Percentiles rank a stretch among this genome's conserved stretches.
Evolutionary conservation across 2,113 vertebrate genomes (phyloP).

Genomic region (Candoia aspera): DNA sequence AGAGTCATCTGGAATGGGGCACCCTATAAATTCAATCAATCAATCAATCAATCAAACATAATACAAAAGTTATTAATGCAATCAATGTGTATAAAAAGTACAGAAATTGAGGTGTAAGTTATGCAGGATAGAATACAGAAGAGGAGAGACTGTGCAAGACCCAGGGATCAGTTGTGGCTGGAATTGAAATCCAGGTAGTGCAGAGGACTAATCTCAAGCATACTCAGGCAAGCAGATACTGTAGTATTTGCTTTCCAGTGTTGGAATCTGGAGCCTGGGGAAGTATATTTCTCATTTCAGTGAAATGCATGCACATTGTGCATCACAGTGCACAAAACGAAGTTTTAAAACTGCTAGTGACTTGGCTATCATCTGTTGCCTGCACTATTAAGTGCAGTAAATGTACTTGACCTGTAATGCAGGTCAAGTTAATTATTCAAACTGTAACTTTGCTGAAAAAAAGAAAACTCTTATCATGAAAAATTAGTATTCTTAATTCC

Average conservation of each 20-base stretch:
- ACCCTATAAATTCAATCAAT: background rate
- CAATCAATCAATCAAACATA: background rate
- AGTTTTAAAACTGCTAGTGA: background rate
- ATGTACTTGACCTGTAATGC: background rate
- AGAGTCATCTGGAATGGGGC: background rate
- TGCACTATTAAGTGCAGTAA: background rate
- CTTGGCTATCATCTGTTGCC: background rate
- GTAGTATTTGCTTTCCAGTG: background rate
- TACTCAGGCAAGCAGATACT: background rate
- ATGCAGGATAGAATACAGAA: background rate
- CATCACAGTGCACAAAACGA: background rate
- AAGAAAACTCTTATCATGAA: background rate
- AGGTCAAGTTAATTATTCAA: background rate
- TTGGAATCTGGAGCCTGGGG: background rate
- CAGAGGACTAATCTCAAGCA: background rate
- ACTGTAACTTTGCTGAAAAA: background rate
- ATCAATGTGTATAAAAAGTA: background rate
- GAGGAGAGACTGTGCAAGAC: background rate
- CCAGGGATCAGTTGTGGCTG: background rate
- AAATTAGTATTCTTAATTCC: constrained; percentile 4
- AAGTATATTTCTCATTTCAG: background rate
- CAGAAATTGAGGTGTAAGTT: background rate
- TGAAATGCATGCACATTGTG: background rate
- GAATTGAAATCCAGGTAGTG: background rate
- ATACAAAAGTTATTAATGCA: background rate